These are phyloP conservation scores for Nephrocerus scutellatus DNA, from an alignment of 2,888 invertebrate genomes.

Conservation along the genomic window DNA sequence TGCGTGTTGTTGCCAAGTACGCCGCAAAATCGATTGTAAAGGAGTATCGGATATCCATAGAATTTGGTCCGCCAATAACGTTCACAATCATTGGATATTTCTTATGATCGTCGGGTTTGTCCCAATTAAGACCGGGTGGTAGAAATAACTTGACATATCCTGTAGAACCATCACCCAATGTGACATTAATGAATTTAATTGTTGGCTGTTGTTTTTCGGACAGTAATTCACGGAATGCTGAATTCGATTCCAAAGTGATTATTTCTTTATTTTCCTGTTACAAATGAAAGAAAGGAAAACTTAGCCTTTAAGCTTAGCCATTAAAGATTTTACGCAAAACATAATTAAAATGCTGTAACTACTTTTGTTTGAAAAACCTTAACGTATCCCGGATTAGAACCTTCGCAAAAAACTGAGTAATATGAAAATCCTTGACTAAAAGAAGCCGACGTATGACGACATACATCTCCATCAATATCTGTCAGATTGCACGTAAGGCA, in stretches of 20 bases:
- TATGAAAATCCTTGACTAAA: slow-evolving; percentile 59
- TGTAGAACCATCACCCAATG: slow-evolving; percentile 50
- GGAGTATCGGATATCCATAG: slow-evolving; percentile 64
- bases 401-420: slow-evolving; percentile 62
- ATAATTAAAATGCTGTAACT: slow-evolving; percentile 4
- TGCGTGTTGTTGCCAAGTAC: slow-evolving; percentile 66
- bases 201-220: slow-evolving; percentile 51
- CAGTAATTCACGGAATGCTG: slow-evolving; percentile 49
- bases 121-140: slow-evolving; percentile 58
- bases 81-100: slow-evolving; percentile 67
- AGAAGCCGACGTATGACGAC: slow-evolving; percentile 53
- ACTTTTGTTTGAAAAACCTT: slow-evolving; percentile 51
- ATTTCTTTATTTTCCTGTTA: slow-evolving; percentile 25
- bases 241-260: slow-evolving; percentile 54
- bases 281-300: background rate
- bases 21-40: slow-evolving; percentile 57
- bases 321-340: background rate
- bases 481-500: slow-evolving; percentile 65
- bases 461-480: slow-evolving; percentile 54
- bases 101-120: slow-evolving; percentile 48
- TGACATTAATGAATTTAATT: slow-evolving; percentile 51
- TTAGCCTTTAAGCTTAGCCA: background rate
- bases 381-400: slow-evolving; percentile 56
- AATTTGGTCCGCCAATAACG: slow-evolving; percentile 80
- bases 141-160: slow-evolving; percentile 58